Base-by-base conservation (phyloP, 1,140 invertebrate genomes). In the Pseudomyrmex dendroicus region DNA sequence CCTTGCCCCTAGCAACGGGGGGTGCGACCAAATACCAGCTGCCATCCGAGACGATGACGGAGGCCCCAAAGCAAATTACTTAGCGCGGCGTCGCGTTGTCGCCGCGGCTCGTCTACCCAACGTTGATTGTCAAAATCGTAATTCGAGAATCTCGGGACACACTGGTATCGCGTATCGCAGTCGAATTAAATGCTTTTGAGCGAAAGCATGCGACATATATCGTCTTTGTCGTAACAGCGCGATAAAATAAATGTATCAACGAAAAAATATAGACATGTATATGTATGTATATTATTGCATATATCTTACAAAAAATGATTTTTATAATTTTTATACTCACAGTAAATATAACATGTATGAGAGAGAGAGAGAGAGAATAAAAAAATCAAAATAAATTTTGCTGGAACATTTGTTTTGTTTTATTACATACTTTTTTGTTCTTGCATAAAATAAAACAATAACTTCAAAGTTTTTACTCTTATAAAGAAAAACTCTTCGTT, bases 61-160 rank as follows among this genome's bases (percentile, higher is more conserved):
- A 35, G 35, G 35, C 12, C 59, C 73, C 68, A 64, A 84, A 87
- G 68, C 86, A 83, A 86, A 87, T 88, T 87, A 74, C 82, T 84
- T 74, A 61, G 13, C 25, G 59, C 67, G 17, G 59, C 78, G 46
- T 73, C 59, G n/a, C 68, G 76, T 35, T 64, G 64, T 59, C 73
- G 74, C 50, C 62, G 82, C 52, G 61, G 56, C 35, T 73, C 78
- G 56, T 63, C 76, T 78, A 44, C 35, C 5, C 44, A 44, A 78
- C 76, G 76, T 80, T 70, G 66, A 80, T 72, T 80, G 76, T 59
- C 76, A 56, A 80, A 80, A 80, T 80, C 35, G 76, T 70, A 80
- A 80, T 80, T 80, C 76, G 76, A 80, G 66, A 80, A 80, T 80
- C 76, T 70, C 66, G 8, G 54, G 35, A 48, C 56, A 48, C 56